Evolutionary conservation across 2,888 invertebrate species (phyloP).

Genomic region (Heliconius charithonia): DNA sequence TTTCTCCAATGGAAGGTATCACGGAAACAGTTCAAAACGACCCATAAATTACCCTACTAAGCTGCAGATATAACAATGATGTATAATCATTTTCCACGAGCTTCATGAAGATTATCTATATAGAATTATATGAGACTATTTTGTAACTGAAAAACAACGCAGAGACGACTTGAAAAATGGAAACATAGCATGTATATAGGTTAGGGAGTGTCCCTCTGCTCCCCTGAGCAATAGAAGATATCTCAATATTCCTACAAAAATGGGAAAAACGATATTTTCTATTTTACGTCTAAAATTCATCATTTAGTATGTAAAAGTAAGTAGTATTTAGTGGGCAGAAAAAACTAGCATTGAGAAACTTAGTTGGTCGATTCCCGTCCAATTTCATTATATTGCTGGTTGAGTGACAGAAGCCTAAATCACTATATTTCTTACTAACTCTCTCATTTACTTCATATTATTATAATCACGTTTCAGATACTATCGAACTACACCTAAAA

Average conservation of each 20-base stretch:
- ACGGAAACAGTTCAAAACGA: constrained; percentile 37
- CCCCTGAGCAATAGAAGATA: background rate
- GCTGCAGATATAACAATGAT: constrained; percentile 35
- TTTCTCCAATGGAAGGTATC: constrained; percentile 29
- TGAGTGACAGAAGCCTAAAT: too few relatives aligned
- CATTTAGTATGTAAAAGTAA: too few relatives aligned
- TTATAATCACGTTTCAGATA: too few relatives aligned
- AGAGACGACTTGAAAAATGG: background rate
- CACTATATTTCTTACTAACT: too few relatives aligned
- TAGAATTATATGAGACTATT: background rate
- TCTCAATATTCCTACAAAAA: background rate
- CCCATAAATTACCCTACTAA: constrained; percentile 43
- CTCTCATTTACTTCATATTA: too few relatives aligned
- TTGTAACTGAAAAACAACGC: too few relatives aligned
- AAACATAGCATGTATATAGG: background rate
- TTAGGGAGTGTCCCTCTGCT: too few relatives aligned
- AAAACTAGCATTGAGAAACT: background rate
- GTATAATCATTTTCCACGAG: constrained; percentile 10
- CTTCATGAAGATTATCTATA: background rate
- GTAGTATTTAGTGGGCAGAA: too few relatives aligned
- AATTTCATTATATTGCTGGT: too few relatives aligned
- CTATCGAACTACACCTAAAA: too few relatives aligned
- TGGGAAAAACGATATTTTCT: background rate
- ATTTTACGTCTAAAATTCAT: too few relatives aligned
- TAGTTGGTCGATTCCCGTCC: too few relatives aligned